Evolutionary conservation across 2,888 invertebrate species (phyloP), one percentile per base, ranked within the genome.

Genomic region (Petrolisthes manimaculis): DNA sequence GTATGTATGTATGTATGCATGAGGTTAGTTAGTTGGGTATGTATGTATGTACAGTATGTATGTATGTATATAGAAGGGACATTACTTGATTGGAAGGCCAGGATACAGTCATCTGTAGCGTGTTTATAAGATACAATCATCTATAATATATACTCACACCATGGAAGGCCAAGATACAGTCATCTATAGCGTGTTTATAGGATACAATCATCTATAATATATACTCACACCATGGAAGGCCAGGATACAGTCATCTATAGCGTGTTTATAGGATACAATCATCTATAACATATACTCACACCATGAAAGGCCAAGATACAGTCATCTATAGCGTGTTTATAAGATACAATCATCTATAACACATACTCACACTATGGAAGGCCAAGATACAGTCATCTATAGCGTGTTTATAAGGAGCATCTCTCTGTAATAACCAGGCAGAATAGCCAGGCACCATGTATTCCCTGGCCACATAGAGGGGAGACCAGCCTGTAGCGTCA

Each of bases 391-490:
- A 83, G 9, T 54, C 53, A 21, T 83, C 83, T 4, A 83, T 18
- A 55, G 37, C 53, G 21, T 74, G 55, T 53, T 83, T 83, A 74
- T 53, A 83, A 5, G 83, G 83, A n/a, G 74, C 74, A 24, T 83
- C 83, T 2, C 83, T 12, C 18, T 69, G 74, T 9, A 74, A 8
- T 9, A 74, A n/a, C 83, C 83, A 83, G 24, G 83, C 71, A n/a
- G 83, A 74, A 14, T 83, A 83, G 2, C 83, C 83, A 1, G 83
- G 83, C 12, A 74, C 37, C 4, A 83, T 21, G 21, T 69, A 21
- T 12, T 74, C 61, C 37, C 54, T 71, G 21, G 74, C 83, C 55
- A 83, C 83, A 9, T 83, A 83, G n/a, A 83, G 53, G 24, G 83
- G 83, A 5, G 83, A 51, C 83, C 54, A 82, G 51, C 82, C 82